phyloP scores from a whole-genome alignment of 2,797 vertebrate species.

The Gobio occitaniae region DNA sequence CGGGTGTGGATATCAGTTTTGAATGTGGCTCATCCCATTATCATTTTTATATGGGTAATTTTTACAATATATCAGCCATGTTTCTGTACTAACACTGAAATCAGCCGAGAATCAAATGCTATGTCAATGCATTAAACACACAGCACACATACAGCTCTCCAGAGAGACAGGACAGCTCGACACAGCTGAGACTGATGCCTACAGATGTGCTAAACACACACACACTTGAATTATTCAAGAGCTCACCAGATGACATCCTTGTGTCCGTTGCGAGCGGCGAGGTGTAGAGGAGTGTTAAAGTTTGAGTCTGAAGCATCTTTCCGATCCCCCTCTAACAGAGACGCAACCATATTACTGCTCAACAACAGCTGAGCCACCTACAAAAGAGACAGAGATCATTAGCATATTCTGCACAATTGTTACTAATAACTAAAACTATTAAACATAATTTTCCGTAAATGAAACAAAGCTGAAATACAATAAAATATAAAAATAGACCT shows the following conservation, averaged over 20 bases:
- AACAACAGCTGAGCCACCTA: conserved; percentile 92
- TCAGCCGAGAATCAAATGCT: neutral
- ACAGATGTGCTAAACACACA: conserved; percentile 17
- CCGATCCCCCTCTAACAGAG: conserved; percentile 89
- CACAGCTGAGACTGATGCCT: conserved; percentile 25
- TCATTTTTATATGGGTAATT: neutral
- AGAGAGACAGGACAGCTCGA: neutral
- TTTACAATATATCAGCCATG: neutral
- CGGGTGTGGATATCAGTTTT: too few relatives aligned
- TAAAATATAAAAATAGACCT: neutral
- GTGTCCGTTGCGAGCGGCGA: conserved; percentile 94
- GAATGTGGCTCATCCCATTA: neutral
- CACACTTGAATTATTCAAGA: neutral
- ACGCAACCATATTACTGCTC: conserved; percentile 92
- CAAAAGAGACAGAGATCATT: neutral
- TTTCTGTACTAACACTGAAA: neutral
- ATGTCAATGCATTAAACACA: neutral
- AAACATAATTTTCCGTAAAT: neutral
- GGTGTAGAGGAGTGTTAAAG: conserved; percentile 91
- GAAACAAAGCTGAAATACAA: neutral
- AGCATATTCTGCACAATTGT: neutral
- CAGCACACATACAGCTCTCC: neutral
- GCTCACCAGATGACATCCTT: conserved; percentile 89
- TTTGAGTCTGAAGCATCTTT: conserved; percentile 88
- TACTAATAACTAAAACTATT: neutral